Evolutionary conservation across 2,888 invertebrate genomes (phyloP).

Genomic region (Drosophila helvetica): DNA sequence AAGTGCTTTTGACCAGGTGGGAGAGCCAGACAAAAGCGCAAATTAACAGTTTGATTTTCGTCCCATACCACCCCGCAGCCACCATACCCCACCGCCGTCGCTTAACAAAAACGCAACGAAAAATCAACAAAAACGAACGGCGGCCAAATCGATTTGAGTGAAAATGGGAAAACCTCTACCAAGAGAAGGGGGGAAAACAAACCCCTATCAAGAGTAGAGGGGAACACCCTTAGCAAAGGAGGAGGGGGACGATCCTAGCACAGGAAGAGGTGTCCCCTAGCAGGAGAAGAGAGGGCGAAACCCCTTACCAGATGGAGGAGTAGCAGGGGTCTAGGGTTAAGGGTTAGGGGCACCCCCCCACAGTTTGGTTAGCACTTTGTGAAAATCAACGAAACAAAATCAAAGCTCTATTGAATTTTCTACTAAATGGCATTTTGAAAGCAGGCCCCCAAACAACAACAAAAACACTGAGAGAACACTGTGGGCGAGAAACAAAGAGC

Average conservation of each 20-base stretch:
- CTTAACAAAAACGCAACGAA: constrained; percentile 75
- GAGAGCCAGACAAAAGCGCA: constrained; percentile 72
- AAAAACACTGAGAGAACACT: constrained; percentile 9
- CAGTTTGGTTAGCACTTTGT: constrained; percentile 66
- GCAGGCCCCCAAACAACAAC: constrained; percentile 52
- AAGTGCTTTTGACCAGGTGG: constrained; percentile 65
- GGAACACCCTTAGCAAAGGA: neutral
- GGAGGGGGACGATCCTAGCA: no score
- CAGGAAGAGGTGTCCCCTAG: neutral
- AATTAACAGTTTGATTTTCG: constrained; percentile 80
- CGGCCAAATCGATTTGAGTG: constrained; percentile 71
- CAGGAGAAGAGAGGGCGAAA: neutral
- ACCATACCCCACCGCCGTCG: constrained; percentile 19
- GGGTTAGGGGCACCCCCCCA: constrained; percentile 9
- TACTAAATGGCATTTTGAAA: constrained; percentile 77
- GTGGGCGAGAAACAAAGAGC: neutral
- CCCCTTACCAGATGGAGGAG: constrained; percentile 3
- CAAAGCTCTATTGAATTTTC: constrained; percentile 79
- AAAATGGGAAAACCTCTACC: neutral
- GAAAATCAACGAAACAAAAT: constrained; percentile 78
- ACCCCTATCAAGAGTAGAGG: neutral
- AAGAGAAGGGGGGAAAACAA: neutral
- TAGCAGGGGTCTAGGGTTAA: neutral
- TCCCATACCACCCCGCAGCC: constrained; percentile 4
- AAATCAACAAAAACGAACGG: constrained; percentile 68